Percentiles rank a stretch among this genome's conserved stretches.
These are phyloP conservation scores for Magallana angulata DNA, from an alignment of 1,140 invertebrate species.

Conservation along the genomic window DNA sequence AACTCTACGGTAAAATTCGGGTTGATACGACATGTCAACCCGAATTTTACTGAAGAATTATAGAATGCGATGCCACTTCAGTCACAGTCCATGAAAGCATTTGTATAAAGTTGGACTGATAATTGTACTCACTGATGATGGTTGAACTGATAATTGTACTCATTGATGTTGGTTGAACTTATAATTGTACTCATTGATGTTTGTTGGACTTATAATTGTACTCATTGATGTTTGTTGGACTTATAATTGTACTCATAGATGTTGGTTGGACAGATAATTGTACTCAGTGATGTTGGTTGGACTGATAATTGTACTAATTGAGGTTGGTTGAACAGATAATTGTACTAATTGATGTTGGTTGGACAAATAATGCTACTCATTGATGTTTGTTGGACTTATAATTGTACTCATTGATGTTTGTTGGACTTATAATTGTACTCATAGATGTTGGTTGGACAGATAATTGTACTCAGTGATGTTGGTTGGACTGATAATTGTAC, in stretches of 20 bases:
- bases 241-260: slow-evolving; percentile 38
- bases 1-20: too few species aligned
- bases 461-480: slow-evolving; percentile 54
- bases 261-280: neutral
- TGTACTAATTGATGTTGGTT: slow-evolving; percentile 64
- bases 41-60: too few species aligned
- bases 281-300: slow-evolving; percentile 68
- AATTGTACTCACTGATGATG: slow-evolving; percentile 55
- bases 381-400: neutral
- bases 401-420: slow-evolving; percentile 55
- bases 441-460: neutral
- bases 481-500: slow-evolving; percentile 69
- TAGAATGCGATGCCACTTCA: too few species aligned
- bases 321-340: neutral
- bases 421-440: slow-evolving; percentile 69
- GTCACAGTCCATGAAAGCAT: too few species aligned
- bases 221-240: slow-evolving; percentile 55
- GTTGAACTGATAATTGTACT: slow-evolving; percentile 68
- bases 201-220: slow-evolving; percentile 70
- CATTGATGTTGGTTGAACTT: neutral
- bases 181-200: slow-evolving; percentile 53
- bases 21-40: too few species aligned
- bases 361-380: slow-evolving; percentile 70
- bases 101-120: too few species aligned
- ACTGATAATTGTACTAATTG: slow-evolving; percentile 57